These are phyloP conservation scores for Tupaia chinensis DNA, from an alignment of 2,113 vertebrate genomes.

Conservation along the genomic window DNA sequence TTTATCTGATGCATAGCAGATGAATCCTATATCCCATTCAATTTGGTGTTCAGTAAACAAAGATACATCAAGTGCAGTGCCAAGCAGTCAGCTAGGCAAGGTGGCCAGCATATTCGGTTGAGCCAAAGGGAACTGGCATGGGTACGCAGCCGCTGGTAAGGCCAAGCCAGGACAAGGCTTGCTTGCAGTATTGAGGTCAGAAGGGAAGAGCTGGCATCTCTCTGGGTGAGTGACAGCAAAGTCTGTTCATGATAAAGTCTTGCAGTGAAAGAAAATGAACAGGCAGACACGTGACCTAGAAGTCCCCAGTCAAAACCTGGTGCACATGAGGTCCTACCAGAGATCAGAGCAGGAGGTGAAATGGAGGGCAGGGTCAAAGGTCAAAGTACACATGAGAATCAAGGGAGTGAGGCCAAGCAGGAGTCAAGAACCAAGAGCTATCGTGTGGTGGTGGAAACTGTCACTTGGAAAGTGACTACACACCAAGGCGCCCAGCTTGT, in stretches of 20 bases:
- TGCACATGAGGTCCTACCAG: neutral
- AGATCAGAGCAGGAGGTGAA: neutral
- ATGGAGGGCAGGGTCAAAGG: neutral
- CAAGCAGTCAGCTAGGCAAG: neutral
- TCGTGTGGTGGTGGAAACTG: neutral
- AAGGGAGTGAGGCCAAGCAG: neutral
- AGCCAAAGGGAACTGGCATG: neutral
- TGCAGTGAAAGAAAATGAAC: neutral
- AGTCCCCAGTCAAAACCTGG: neutral
- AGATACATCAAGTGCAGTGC: neutral
- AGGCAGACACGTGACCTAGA: neutral
- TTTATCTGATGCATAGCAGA: neutral
- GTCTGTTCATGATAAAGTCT: neutral
- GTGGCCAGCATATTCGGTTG: neutral
- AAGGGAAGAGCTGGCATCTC: neutral
- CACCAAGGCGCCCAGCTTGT: neutral
- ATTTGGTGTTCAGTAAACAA: neutral
- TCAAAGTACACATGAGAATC: neutral
- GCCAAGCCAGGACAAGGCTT: neutral
- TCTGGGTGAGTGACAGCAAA: neutral
- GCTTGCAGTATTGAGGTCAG: neutral
- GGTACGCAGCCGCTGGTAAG: neutral
- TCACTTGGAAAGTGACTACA: rapidly evolving
- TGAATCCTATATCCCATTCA: neutral
- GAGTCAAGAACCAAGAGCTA: too few relatives aligned